Evolutionary conservation across 2,888 invertebrate species (phyloP).

Genomic region (Rhingia rostrata): DNA sequence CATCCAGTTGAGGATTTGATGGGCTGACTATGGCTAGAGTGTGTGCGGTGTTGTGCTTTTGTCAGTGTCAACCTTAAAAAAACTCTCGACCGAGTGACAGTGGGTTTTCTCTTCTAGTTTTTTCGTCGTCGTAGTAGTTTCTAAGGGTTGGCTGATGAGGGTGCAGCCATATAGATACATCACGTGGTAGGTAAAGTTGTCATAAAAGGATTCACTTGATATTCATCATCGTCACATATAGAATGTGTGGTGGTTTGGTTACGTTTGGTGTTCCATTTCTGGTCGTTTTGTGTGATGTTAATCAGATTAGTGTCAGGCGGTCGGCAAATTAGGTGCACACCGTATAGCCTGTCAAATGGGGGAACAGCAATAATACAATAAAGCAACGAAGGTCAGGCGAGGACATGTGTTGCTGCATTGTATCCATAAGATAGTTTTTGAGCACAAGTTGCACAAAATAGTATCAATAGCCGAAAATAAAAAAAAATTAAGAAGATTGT

Average conservation of each 20-base stretch:
- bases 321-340: slow-evolving; percentile 69
- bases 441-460: background rate
- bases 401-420: slow-evolving; percentile 57
- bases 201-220: slow-evolving; percentile 83
- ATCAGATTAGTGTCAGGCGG: slow-evolving; percentile 82
- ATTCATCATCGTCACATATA: slow-evolving; percentile 81
- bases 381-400: slow-evolving; percentile 44
- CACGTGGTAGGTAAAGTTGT: slow-evolving; percentile 57
- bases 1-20: slow-evolving; percentile 65
- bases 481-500: background rate
- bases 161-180: slow-evolving; percentile 72
- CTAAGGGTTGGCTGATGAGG: slow-evolving; percentile 71
- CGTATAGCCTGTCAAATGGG: slow-evolving; percentile 53
- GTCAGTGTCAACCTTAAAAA: slow-evolving; percentile 73
- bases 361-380: slow-evolving; percentile 53
- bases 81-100: slow-evolving; percentile 60
- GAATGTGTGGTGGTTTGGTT: slow-evolving; percentile 68
- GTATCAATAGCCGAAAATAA: background rate
- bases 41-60: slow-evolving; percentile 50
- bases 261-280: slow-evolving; percentile 66
- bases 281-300: slow-evolving; percentile 79
- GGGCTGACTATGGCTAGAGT: slow-evolving; percentile 18
- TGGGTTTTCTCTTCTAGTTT: slow-evolving; percentile 25
- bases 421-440: slow-evolving; percentile 2
- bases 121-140: slow-evolving; percentile 15